phyloP scores from a whole-genome alignment of 2,888 invertebrate genomes.

The Noctua janthina region DNA sequence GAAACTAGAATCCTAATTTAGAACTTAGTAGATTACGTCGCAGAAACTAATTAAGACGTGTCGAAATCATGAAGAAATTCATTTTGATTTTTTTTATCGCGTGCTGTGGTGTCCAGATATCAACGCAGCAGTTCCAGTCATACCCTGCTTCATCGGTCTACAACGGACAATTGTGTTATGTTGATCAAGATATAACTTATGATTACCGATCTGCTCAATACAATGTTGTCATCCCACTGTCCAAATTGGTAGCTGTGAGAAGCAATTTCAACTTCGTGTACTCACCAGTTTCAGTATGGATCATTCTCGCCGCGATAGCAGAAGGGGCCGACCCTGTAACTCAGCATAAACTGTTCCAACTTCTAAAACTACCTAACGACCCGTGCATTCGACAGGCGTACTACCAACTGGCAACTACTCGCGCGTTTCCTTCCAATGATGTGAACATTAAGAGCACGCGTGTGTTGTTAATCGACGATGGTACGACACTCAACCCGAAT shows the following conservation, averaged over 20 bases:
- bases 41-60: constrained; percentile 34
- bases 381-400: constrained; percentile 58
- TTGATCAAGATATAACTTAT: constrained; percentile 18
- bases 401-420: constrained; percentile 55
- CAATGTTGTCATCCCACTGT: constrained; percentile 19
- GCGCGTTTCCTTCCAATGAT: constrained; percentile 37
- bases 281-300: constrained; percentile 55
- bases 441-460: constrained; percentile 58
- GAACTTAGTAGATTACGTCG: constrained; percentile 17
- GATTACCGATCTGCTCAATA: constrained; percentile 34
- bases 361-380: constrained; percentile 64
- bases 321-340: constrained; percentile 55
- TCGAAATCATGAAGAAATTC: constrained; percentile 26
- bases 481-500: constrained; percentile 44
- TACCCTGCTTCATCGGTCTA: neutral
- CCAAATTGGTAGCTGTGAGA: constrained; percentile 11
- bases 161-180: constrained; percentile 4
- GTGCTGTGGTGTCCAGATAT: constrained; percentile 21
- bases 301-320: constrained; percentile 57
- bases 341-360: constrained; percentile 57
- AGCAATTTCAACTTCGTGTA: constrained; percentile 47
- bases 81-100: constrained; percentile 18
- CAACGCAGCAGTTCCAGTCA: constrained; percentile 28
- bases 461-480: constrained; percentile 64
- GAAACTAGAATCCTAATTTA: neutral